phyloP scores from a whole-genome alignment of 2,888 invertebrate species.

The Arctia plantaginis region DNA sequence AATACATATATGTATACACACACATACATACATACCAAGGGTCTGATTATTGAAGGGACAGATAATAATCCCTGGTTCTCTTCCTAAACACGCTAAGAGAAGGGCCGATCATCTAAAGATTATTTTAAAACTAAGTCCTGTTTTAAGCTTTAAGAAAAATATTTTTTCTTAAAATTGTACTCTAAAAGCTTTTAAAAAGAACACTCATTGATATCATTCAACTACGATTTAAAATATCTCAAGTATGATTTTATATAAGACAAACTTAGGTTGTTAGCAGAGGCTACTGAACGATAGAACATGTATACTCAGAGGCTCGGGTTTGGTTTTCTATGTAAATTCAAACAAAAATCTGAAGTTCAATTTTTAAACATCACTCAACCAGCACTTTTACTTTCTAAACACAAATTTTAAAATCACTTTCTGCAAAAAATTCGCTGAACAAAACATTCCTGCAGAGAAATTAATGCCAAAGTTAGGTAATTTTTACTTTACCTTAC shows the following conservation, averaged over 20 bases:
- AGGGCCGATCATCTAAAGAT: too few species aligned
- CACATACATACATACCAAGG: too few species aligned
- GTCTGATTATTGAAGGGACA: too few species aligned
- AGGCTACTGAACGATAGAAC: neutral
- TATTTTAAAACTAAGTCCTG: too few species aligned
- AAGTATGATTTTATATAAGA: neutral
- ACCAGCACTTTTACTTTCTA: conserved; percentile 4
- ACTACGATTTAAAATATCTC: neutral
- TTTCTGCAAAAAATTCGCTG: neutral
- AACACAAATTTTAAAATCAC: conserved; percentile 3
- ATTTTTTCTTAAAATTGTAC: neutral
- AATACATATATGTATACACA: too few species aligned
- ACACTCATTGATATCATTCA: neutral
- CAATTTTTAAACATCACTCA: conserved; percentile 2
- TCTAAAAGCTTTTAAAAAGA: neutral
- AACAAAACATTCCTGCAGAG: conserved; percentile 9
- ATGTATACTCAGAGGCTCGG: neutral
- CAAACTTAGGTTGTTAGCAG: neutral
- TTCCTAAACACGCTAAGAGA: too few species aligned
- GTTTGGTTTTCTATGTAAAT: neutral
- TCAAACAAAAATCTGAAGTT: neutral
- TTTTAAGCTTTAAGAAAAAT: neutral
- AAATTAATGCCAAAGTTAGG: conserved; percentile 11
- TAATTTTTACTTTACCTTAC: conserved; percentile 34
- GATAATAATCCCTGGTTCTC: too few species aligned